A percentile compares a stretch with the other conserved stretches of the same genome.
phyloP scores from a whole-genome alignment of 2,797 vertebrate genomes.

The Falco berigora region DNA sequence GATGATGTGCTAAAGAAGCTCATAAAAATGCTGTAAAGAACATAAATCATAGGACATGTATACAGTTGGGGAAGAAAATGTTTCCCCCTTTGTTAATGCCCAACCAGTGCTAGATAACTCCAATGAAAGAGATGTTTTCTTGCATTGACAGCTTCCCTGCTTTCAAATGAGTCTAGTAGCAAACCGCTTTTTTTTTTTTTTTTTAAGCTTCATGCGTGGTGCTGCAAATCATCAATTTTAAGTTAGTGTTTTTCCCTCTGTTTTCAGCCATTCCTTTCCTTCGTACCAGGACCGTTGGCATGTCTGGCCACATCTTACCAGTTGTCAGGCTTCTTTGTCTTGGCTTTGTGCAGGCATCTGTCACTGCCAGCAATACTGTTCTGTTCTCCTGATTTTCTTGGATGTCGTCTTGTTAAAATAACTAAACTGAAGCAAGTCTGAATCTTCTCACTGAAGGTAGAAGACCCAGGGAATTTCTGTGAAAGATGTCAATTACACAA shows the following conservation, averaged over 20 bases:
- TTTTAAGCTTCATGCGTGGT: background rate
- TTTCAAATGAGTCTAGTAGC: background rate
- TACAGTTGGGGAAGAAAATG: background rate
- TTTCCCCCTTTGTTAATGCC: background rate
- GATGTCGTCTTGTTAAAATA: background rate
- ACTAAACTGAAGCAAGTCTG: background rate
- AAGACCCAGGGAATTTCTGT: background rate
- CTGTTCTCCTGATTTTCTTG: background rate
- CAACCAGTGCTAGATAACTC: background rate
- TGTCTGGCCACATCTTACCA: background rate
- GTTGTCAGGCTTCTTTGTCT: background rate
- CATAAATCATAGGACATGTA: constrained; percentile 51
- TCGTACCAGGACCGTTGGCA: background rate
- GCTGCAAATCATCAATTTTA: background rate
- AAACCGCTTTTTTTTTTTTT: background rate
- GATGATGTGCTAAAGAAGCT: constrained; percentile 64
- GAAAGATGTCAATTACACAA: background rate
- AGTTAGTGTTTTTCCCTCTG: background rate
- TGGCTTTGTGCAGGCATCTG: background rate
- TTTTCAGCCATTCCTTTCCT: background rate
- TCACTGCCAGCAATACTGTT: background rate
- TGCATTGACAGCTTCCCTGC: background rate
- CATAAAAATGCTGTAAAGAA: constrained; percentile 65
- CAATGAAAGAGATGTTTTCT: background rate
- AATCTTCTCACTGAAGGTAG: background rate